phyloP scores from a whole-genome alignment of 1,140 invertebrate species.

The Pemphigus obesinymphae region DNA sequence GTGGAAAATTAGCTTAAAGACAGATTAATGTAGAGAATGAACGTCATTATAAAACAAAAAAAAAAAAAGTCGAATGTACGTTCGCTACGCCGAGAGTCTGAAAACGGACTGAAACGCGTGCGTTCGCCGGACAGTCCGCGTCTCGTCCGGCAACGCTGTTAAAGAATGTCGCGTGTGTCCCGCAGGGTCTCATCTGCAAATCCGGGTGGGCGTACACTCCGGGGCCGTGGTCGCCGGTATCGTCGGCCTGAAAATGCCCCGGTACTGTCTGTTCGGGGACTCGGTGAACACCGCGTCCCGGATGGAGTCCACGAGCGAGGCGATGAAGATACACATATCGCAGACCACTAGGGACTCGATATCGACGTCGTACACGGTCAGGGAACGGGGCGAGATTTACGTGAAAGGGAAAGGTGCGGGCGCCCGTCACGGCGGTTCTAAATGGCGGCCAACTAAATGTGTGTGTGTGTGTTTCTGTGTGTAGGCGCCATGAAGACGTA shows the following conservation, averaged over 20 bases:
- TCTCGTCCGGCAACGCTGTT: too few relatives aligned
- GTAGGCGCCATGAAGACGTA: slow-evolving; percentile 88
- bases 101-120: too few relatives aligned
- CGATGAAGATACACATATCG: slow-evolving; percentile 93
- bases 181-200: slow-evolving; percentile 76
- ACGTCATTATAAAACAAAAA: too few relatives aligned
- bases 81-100: too few relatives aligned
- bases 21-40: too few relatives aligned
- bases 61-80: too few relatives aligned
- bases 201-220: slow-evolving; percentile 84
- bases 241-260: slow-evolving; percentile 90
- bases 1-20: too few relatives aligned
- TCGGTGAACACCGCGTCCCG: slow-evolving; percentile 86
- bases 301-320: slow-evolving; percentile 86
- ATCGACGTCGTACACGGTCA: slow-evolving; percentile 68
- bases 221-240: slow-evolving; percentile 91
- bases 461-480: background rate
- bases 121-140: too few relatives aligned
- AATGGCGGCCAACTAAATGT: too few relatives aligned
- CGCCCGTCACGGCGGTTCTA: background rate
- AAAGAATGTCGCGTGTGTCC: too few relatives aligned
- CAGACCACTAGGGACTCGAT: slow-evolving; percentile 76
- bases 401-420: slow-evolving; percentile 77
- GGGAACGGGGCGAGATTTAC: slow-evolving; percentile 74
- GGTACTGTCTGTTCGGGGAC: slow-evolving; percentile 91